Evolutionary conservation across 2,797 vertebrate species (phyloP).

Genomic region (Catostomus latipinnis): DNA sequence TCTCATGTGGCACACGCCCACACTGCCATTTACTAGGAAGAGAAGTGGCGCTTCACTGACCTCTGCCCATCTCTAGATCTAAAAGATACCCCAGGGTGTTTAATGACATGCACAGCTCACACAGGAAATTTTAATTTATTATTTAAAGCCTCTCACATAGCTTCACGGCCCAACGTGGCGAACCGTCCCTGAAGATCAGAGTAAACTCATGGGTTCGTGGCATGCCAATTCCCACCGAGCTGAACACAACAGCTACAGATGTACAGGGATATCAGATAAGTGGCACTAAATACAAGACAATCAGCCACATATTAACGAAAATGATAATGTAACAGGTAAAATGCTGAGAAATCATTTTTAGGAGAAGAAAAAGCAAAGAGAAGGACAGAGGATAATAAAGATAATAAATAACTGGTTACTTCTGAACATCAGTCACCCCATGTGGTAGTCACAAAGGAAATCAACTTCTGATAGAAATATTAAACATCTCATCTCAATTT

Average conservation of each 20-base stretch:
- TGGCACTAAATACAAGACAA: conserved; percentile 21
- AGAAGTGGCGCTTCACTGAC: conserved; percentile 33
- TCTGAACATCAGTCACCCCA: conserved; percentile 43
- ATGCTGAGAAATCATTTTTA: conserved; percentile 4
- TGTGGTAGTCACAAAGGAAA: conserved; percentile 50
- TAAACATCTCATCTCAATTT: conserved; percentile 55
- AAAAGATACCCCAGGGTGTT: conserved; percentile 46
- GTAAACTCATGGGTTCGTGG: conserved; percentile 34
- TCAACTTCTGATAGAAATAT: conserved; percentile 64
- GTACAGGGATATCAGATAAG: not conserved
- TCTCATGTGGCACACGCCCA: conserved; percentile 36
- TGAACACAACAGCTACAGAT: conserved; percentile 30
- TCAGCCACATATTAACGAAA: conserved; percentile 14
- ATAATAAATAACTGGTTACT: conserved; percentile 48
- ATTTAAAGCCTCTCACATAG: conserved; percentile 47
- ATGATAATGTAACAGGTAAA: conserved; percentile 27
- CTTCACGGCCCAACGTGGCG: not conserved
- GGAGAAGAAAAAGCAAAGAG: not conserved
- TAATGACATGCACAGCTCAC: conserved; percentile 50
- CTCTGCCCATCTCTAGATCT: conserved; percentile 40
- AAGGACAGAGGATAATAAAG: conserved; percentile 49
- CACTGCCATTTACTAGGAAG: conserved; percentile 20
- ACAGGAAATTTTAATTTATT: conserved; percentile 45
- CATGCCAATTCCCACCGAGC: conserved; percentile 30
- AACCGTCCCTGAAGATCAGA: conserved; percentile 38